Base-by-base conservation (phyloP, 2,113 vertebrate genomes). In the Amphiprion ocellaris region DNA sequence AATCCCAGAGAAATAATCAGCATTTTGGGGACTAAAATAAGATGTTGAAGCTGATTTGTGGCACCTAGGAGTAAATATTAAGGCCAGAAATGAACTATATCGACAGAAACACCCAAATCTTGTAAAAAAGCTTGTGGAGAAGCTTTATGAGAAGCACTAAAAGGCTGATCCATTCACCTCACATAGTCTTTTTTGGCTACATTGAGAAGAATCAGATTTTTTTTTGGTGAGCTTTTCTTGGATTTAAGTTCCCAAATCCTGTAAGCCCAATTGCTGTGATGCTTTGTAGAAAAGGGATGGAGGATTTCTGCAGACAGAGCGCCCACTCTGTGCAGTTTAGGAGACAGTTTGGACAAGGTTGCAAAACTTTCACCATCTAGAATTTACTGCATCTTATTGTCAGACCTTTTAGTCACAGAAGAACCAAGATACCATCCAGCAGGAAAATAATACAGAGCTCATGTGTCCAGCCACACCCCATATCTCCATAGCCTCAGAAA, bases 261-360 rank as follows among this genome's bases (percentile, higher is more conserved):
- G 15, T 6, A 26, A 41, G 12, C 52, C 53, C 28, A 64, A 71
- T 50, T 33, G 14, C 77, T 65, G 61, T 69, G 70, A 60, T 47
- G 69, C 58, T 56, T 69, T 74, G 23, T 39, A 65, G 33, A 17
- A 23, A 63, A 17, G 23, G 37, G 37, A 68, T 78, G 46, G 59
- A 54, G 65, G 52, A 23, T 76, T 59, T 67, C 59, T 65, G 39
- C 55, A 55, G 61, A 84, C 24, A 50, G 44, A 71, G 56, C n/a
- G 6, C 44, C 53, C 44, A 60, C 52, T 30, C 39, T 60, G 10
- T 53, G 61, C 50, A 44, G 37, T 65, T 80, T 11, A 66, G n/a
- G 8, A 21, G 26, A 19, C 33, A 61, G 49, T 62, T 17, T 62
- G 66, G n/a, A 76, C 37, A 46, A 15, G 55, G 28, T 28, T 58